Percentiles rank a stretch among this genome's conserved stretches.
These are phyloP conservation scores for Musca vetustissima DNA, from an alignment of 1,140 invertebrate species.

Conservation along the genomic window DNA sequence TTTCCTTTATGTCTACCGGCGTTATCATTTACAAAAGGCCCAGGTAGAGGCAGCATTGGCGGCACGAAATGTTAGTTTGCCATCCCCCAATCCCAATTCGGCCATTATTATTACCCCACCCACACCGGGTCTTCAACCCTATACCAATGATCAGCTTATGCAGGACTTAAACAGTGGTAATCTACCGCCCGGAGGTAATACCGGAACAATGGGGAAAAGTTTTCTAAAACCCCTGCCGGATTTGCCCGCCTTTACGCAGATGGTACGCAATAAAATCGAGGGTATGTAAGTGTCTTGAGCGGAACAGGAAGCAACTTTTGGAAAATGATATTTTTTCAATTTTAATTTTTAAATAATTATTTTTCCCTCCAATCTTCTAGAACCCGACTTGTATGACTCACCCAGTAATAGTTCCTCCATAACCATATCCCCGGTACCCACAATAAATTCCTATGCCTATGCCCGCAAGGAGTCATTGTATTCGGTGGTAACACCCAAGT, in stretches of 20 bases:
- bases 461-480: constrained; percentile 51
- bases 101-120: constrained; percentile 27
- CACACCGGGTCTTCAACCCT: not conserved
- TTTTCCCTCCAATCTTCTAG: constrained; percentile 25
- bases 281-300: constrained; percentile 50
- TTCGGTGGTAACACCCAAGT: constrained; percentile 47
- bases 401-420: constrained; percentile 51
- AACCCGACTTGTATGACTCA: constrained; percentile 48
- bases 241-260: constrained; percentile 35
- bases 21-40: constrained; percentile 43
- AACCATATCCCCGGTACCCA: constrained; percentile 24
- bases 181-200: not conserved
- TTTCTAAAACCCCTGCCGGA: constrained; percentile 47
- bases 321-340: not conserved
- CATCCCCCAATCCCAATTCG: constrained; percentile 28
- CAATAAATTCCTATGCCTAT: constrained; percentile 45
- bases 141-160: constrained; percentile 2
- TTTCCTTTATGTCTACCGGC: constrained; percentile 47
- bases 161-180: constrained; percentile 8
- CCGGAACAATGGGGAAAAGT: constrained; percentile 29
- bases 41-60: constrained; percentile 28
- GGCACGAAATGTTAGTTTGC: constrained; percentile 25
- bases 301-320: not conserved
- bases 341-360: not conserved
- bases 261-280: constrained; percentile 39